Evolutionary conservation across 2,113 vertebrate genomes (phyloP), one percentile per base, ranked within the genome.

Genomic region (Laterallus jamaicensis): DNA sequence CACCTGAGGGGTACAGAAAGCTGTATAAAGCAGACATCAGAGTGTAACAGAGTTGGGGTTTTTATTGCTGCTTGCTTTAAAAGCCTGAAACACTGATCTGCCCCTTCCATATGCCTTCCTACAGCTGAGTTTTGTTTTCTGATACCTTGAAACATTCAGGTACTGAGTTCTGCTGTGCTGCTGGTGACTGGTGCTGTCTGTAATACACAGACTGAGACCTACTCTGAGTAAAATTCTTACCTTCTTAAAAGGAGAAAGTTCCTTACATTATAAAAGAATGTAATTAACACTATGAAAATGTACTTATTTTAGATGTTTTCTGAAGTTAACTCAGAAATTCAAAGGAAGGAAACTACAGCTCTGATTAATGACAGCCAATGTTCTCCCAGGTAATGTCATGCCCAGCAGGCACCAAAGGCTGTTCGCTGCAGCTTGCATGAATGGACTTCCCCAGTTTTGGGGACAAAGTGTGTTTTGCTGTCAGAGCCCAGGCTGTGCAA

Each of bases 1-100:
- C 9, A 1, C 22, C 7, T 29, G 59, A 28, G 42, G 21, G n/a
- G 10, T 4, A 25, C 13, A 0, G 15, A 15, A 9, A 35, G 39
- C 28, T 42, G n/a, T n/a, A 47, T 14, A 35, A 40, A 40, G 49
- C 59, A 35, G 39, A 29, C 25, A 10, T 44, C 26, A 11, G 31
- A 35, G 42, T 24, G 32, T 25, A 20, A 55, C 49, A 42, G 54
- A 19, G 29, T 17, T 50, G 50, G 24, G 13, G 1, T 49, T 29
- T 52, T 24, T 55, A 21, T 35, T 54, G 16, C 6, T n/a, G 8
- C 26, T 73, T 37, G 31, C 44, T 88, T 60, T 55, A 25, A 79
- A 75, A 83, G 26, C 26, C 37, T 67, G 49, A 9, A 40, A 58
- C 79, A 5, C 12, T 10, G 8, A 5, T 32, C 42, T 39, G 5